phyloP scores from a whole-genome alignment of 2,888 invertebrate species.

The Drosophila paranaensis region DNA sequence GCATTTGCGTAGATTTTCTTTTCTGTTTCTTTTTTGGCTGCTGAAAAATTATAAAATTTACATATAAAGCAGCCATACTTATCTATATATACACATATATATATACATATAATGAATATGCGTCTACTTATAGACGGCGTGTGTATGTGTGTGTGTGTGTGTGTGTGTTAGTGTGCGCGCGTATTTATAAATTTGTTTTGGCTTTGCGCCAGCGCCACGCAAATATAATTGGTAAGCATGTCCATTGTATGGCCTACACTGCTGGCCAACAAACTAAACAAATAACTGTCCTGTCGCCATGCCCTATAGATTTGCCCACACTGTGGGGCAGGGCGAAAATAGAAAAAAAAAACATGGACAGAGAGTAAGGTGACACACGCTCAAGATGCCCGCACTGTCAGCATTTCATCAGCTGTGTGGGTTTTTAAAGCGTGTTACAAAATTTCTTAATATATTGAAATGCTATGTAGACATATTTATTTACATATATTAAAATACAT shows the following conservation, averaged over 20 bases:
- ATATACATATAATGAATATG: constrained; percentile 32
- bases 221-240: constrained; percentile 76
- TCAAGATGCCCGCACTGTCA: constrained; percentile 70
- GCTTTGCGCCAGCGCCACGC: constrained; percentile 71
- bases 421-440: constrained; percentile 75
- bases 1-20: constrained; percentile 72
- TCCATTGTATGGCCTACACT: constrained; percentile 60
- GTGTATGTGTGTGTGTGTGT: constrained; percentile 12
- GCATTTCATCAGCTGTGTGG: constrained; percentile 39
- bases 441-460: neutral
- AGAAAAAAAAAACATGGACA: constrained; percentile 28
- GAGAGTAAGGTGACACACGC: constrained; percentile 53
- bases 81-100: constrained; percentile 28
- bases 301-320: constrained; percentile 26
- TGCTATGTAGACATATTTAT: neutral
- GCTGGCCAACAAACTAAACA: constrained; percentile 42
- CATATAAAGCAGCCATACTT: constrained; percentile 58
- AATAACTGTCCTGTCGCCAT: constrained; percentile 63
- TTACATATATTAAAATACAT: neutral
- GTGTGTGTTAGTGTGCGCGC: constrained; percentile 37
- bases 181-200: constrained; percentile 73
- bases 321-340: constrained; percentile 23
- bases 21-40: constrained; percentile 11
- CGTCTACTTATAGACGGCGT: constrained; percentile 61
- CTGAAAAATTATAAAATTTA: constrained; percentile 76